A percentile compares a stretch with the other conserved stretches of the same genome.
Conservation (phyloP, 2,113 vertebrate species). For the Leptobrachium ailaonicum region DNA sequence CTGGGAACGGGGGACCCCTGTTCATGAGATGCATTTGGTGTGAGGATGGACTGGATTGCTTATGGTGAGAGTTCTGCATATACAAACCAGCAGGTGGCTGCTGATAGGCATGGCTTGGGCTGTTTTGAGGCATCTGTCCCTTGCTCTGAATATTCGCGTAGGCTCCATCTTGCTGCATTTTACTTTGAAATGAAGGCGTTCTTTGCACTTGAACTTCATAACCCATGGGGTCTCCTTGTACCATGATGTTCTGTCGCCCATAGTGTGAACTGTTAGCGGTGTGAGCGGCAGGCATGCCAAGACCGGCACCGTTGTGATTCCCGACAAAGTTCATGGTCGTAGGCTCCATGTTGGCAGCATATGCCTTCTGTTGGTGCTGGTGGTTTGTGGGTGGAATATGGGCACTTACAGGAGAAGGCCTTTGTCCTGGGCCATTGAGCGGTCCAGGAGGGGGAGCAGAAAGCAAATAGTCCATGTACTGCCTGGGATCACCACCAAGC, state of each 20-base stretch:
- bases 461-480: slow-evolving; percentile 88
- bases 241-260: slow-evolving; percentile 79
- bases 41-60: slow-evolving; percentile 82
- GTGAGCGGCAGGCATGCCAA: slow-evolving; percentile 75
- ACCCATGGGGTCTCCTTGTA: slow-evolving; percentile 70
- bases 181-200: slow-evolving; percentile 93
- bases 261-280: slow-evolving; percentile 78
- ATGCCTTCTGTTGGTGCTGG: slow-evolving; percentile 78
- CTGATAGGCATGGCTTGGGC: slow-evolving; percentile 71
- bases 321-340: slow-evolving; percentile 80
- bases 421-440: slow-evolving; percentile 77
- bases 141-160: slow-evolving; percentile 82
- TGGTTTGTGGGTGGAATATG: slow-evolving; percentile 70
- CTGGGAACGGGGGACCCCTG: slow-evolving; percentile 75
- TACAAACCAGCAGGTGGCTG: slow-evolving; percentile 73
- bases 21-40: slow-evolving; percentile 86
- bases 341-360: slow-evolving; percentile 76
- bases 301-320: slow-evolving; percentile 68
- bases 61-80: slow-evolving; percentile 80
- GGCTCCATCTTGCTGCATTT: slow-evolving; percentile 77
- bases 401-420: slow-evolving; percentile 70
- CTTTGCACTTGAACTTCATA: slow-evolving; percentile 85
- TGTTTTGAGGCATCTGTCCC: slow-evolving; percentile 74
- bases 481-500: slow-evolving; percentile 77
- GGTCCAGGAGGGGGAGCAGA: slow-evolving; percentile 72